These are phyloP conservation scores for Axea sp. DNA, from an alignment of 2,888 invertebrate genomes.

Conservation along the genomic window DNA sequence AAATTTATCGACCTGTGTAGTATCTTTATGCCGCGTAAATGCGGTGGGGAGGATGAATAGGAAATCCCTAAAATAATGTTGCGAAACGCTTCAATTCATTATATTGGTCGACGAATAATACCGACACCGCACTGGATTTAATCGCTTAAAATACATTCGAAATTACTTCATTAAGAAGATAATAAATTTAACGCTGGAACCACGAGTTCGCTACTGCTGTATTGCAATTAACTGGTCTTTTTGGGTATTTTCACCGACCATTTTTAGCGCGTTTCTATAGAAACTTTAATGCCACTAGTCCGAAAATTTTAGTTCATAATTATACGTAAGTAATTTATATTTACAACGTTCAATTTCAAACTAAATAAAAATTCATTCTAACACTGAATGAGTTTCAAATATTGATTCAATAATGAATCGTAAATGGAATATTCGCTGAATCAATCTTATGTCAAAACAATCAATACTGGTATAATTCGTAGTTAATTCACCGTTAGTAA, in stretches of 20 bases:
- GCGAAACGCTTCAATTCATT: slow-evolving; percentile 48
- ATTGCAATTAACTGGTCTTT: slow-evolving; percentile 20
- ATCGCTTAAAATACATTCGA: slow-evolving; percentile 55
- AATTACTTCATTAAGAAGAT: slow-evolving; percentile 56
- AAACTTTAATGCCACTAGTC: slow-evolving; percentile 1
- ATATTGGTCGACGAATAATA: slow-evolving; percentile 50
- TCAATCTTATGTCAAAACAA: too few relatives aligned
- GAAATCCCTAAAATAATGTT: slow-evolving; percentile 56
- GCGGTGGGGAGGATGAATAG: slow-evolving; percentile 40
- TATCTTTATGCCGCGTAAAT: slow-evolving; percentile 51
- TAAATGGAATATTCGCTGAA: too few relatives aligned
- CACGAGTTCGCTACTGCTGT: slow-evolving; percentile 5
- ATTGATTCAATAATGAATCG: too few relatives aligned
- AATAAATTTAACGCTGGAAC: slow-evolving; percentile 30
- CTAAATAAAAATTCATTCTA: too few relatives aligned
- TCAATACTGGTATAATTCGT: too few relatives aligned
- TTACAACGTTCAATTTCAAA: too few relatives aligned
- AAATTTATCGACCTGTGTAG: slow-evolving; percentile 57
- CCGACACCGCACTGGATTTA: slow-evolving; percentile 37
- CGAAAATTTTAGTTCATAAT: too few relatives aligned
- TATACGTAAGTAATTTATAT: too few relatives aligned
- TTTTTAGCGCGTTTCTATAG: slow-evolving; percentile 1
- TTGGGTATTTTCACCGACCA: slow-evolving; percentile 8
- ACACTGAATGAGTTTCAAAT: too few relatives aligned
- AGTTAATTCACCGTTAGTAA: too few relatives aligned